Evolutionary conservation across 1,140 invertebrate species (phyloP).

Genomic region (Aphis gossypii): DNA sequence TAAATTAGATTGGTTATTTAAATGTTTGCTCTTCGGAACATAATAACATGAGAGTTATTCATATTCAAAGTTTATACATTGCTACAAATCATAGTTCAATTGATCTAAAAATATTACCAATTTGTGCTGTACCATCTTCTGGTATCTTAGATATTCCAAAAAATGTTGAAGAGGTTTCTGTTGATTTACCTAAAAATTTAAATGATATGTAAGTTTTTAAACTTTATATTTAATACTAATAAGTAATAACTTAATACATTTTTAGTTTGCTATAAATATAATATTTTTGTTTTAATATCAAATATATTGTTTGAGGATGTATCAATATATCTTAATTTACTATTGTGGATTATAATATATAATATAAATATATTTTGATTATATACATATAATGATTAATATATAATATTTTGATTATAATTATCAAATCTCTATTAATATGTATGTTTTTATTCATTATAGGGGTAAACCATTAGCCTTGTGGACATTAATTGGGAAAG

Average conservation of each 20-base stretch:
- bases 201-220: slow-evolving; percentile 45
- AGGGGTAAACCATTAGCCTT: slow-evolving; percentile 50
- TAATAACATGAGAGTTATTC: slow-evolving; percentile 68
- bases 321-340: too few relatives aligned
- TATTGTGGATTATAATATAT: too few relatives aligned
- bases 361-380: too few relatives aligned
- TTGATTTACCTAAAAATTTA: slow-evolving; percentile 47
- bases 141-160: slow-evolving; percentile 35
- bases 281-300: neutral
- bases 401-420: neutral
- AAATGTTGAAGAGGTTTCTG: neutral
- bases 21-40: slow-evolving; percentile 67
- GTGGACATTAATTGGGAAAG: slow-evolving; percentile 54
- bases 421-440: neutral
- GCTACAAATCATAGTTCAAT: slow-evolving; percentile 67
- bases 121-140: slow-evolving; percentile 64
- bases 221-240: neutral
- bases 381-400: too few relatives aligned
- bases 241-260: neutral
- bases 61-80: slow-evolving; percentile 68
- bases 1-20: slow-evolving; percentile 46
- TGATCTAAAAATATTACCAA: slow-evolving; percentile 66
- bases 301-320: neutral
- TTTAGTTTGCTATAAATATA: neutral
- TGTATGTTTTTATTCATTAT: slow-evolving; percentile 21